These are phyloP conservation scores for Scaeva pyrastri DNA, from an alignment of 2,888 invertebrate species.

Conservation along the genomic window DNA sequence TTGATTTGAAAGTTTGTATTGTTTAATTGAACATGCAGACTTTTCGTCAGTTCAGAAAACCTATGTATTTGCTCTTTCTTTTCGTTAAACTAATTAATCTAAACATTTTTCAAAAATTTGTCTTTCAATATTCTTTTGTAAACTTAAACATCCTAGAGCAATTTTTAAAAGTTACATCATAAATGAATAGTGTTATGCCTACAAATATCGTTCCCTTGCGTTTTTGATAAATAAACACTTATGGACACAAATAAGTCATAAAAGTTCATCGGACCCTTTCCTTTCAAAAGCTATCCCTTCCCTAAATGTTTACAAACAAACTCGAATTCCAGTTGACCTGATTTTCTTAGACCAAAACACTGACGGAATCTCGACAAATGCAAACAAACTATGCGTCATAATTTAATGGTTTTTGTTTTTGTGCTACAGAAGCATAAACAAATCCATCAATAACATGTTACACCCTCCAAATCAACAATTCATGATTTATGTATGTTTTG, in stretches of 20 bases:
- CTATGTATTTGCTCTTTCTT: too few relatives aligned
- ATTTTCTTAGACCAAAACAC: slow-evolving; percentile 7
- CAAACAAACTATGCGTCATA: slow-evolving; percentile 38
- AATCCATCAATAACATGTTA: slow-evolving; percentile 45
- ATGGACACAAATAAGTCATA: not conserved
- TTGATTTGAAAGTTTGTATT: not conserved
- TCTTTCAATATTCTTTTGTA: too few relatives aligned
- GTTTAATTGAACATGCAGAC: too few relatives aligned
- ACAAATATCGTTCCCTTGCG: not conserved
- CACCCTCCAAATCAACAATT: slow-evolving; percentile 17
- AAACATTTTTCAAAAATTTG: too few relatives aligned
- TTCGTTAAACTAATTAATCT: too few relatives aligned
- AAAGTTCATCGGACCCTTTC: slow-evolving; percentile 31
- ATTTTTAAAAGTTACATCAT: too few relatives aligned
- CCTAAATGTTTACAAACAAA: slow-evolving; percentile 53
- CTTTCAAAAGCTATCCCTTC: not conserved
- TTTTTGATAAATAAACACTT: not conserved
- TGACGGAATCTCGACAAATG: slow-evolving; percentile 20
- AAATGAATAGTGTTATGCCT: not conserved
- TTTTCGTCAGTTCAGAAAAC: too few relatives aligned
- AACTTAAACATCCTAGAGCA: too few relatives aligned
- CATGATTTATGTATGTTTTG: slow-evolving; percentile 1
- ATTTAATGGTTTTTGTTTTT: slow-evolving; percentile 24
- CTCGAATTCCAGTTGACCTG: slow-evolving; percentile 51
- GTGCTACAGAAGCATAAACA: slow-evolving; percentile 47